Evolutionary conservation across 2,888 invertebrate species (phyloP), one percentile per base, ranked within the genome.

Genomic region (Blomia tropicalis): DNA sequence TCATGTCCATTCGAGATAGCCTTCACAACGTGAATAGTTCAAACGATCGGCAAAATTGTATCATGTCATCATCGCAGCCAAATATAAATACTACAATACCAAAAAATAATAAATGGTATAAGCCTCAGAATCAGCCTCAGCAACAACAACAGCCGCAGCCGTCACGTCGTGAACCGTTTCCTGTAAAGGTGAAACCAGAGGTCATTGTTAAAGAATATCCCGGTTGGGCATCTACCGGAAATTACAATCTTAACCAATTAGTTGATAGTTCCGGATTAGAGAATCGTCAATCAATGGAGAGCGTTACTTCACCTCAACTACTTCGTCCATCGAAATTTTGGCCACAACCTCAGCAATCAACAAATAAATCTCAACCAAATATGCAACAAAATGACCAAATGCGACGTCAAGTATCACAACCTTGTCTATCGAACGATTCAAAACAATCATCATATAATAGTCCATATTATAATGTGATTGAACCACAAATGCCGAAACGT

Each of bases 311-410:
- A n/a, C 51, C 51, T 7, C 51, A 47, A 11, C 27, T 47, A 14
- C 22, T 47, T 7, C 51, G 22, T 11, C 51, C 51, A 47, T 47
- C 51, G 14, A 47, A 47, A 27, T 47, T 17, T 23, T 56, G 58
- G 25, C 58, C 29, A 23, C 58, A 29, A 30, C 58, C 17, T 19
- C 47, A 44, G 19, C 59, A 59, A 47, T 43, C 43, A 7, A 27
- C 5, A 27, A 19, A n/a, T 43, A 43, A 59, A 44, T 43, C n/a
- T 19, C 43, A 56, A 44, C 51, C 59, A 19, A 30, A 58, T 17
- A 43, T n/a, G n/a, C 32, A 58, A 43, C 58, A 58, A 44, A 51
- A 47, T 19, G 7, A 47, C 5, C 51, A 47, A n/a, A 47, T 47
- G 51, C 51, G n/a, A 22, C 51, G 51, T 7, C 51, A 47, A 47